Evolutionary conservation across 2,888 invertebrate species (phyloP), one percentile per base, ranked within the genome.

Genomic region (Coelogynopora nodosa): DNA sequence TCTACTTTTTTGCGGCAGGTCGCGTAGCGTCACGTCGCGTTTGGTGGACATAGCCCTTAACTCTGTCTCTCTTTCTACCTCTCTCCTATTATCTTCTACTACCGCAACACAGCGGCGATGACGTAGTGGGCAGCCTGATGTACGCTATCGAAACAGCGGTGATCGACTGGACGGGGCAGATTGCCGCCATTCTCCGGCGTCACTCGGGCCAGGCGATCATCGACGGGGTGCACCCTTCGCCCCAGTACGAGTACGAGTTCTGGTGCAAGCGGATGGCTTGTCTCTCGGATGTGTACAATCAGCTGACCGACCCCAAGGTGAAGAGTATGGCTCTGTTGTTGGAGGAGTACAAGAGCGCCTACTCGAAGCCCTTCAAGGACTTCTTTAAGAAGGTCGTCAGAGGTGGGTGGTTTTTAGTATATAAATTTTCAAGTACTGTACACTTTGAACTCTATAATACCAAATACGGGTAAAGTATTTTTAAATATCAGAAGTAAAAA

Each of bases 81-180:
- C n/a, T n/a, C n/a, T n/a, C n/a, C n/a, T n/a, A n/a, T n/a, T n/a
- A n/a, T n/a, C n/a, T n/a, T n/a, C n/a, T n/a, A n/a, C n/a, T n/a
- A n/a, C n/a, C n/a, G n/a, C n/a, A n/a, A n/a, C n/a, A n/a, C 49
- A 86, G 86, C 67, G 86, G 86, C 5, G 86, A 86, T 86, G 86
- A 86, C 80, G 86, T 86, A 0, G 80, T 82, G 0, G 86, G 86
- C 2, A 86, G 86, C 31, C 31, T 96, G 88, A 96, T 96, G 92
- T 96, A 96, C 90, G 95, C 96, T 18, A 96, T 97, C 82, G 96
- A 97, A 92, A 95, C 95, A 0, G 95, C 96, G 10, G 95, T 96
- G 80, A 96, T 96, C 89, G 96, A 96, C 91, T 97, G 96, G 96
- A 95, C 95, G 0, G 93, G 94, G 0, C 94, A 95, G 91, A 95